Percentiles rank a stretch among this genome's conserved stretches.
phyloP scores from a whole-genome alignment of 2,113 vertebrate genomes.

The Oryzias woworae region DNA sequence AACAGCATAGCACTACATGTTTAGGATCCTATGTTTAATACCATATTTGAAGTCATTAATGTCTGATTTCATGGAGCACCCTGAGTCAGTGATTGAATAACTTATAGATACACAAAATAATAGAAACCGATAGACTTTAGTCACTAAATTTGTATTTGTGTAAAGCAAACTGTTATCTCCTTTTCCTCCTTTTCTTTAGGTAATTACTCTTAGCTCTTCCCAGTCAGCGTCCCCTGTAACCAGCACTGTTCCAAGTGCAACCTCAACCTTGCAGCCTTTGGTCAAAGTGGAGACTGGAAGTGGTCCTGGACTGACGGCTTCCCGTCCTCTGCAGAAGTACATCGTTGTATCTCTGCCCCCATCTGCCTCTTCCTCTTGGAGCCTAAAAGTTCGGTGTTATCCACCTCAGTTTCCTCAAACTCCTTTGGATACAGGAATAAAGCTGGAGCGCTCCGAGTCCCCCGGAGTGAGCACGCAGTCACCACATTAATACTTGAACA shows the following conservation, averaged over 20 bases:
- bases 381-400: constrained; percentile 56
- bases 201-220: constrained; percentile 82
- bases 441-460: constrained; percentile 72
- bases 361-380: constrained; percentile 76
- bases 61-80: too few relatives aligned
- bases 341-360: constrained; percentile 88
- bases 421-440: constrained; percentile 66
- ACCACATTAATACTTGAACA: constrained; percentile 65
- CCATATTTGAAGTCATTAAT: too few relatives aligned
- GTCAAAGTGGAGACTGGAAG: constrained; percentile 86
- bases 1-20: too few relatives aligned
- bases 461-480: constrained; percentile 68
- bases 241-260: constrained; percentile 81
- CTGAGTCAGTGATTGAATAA: too few relatives aligned
- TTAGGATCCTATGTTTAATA: too few relatives aligned
- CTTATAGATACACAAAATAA: too few relatives aligned
- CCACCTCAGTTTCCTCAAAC: constrained; percentile 71
- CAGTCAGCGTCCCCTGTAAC: constrained; percentile 85
- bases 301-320: constrained; percentile 64
- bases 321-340: constrained; percentile 84
- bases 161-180: background rate
- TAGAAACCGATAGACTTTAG: too few relatives aligned
- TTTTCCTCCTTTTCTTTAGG: constrained; percentile 53
- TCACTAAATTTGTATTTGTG: too few relatives aligned
- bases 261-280: constrained; percentile 82